Evolutionary conservation across 2,113 vertebrate species (phyloP), one percentile per base, ranked within the genome.

Genomic region (Cardinalis cardinalis): DNA sequence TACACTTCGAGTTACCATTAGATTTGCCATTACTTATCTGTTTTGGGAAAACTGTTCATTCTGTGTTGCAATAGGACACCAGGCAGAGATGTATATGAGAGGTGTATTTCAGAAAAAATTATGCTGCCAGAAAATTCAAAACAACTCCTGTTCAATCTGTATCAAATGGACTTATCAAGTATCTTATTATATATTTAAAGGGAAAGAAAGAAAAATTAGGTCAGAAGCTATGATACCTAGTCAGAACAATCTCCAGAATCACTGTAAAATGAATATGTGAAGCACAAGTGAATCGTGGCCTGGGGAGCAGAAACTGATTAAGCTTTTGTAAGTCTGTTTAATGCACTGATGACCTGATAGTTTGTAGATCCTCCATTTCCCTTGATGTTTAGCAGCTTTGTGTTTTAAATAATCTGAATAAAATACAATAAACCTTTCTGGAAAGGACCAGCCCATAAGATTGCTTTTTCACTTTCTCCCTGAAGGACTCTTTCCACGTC

Each of bases 231-330:
- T 87, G 71, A 84, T 36, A 69, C 7, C 5, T 69, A 70, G 23
- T 79, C 60, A 92, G 38, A 96, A 77, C 36, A 90, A 89, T 79
- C 46, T 80, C 25, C 64, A 74, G 68, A 84, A 83, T 40, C 43
- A 36, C n/a, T 74, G 51, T 84, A 69, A 95, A 85, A 80, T 74
- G 26, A 52, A 70, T 41, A 17, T n/a, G 5, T 89, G 32, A 80
- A 60, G 48, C 10, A 82, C 43, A 76, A 78, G 23, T 3, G 51
- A 91, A 90, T 25, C 21, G 77, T 10, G 11, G 12, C 40, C 74
- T 44, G 12, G 53, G 26, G 41, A 87, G 12, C 34, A 79, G 49
- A 84, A 84, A 86, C 48, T 90, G 82, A 94, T 83, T 87, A 66
- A 46, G 28, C 9, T 46, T 64, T 20, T 41, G 6, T 58, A 75